phyloP scores from a whole-genome alignment of 2,797 vertebrate genomes.

The Myotis myotis region DNA sequence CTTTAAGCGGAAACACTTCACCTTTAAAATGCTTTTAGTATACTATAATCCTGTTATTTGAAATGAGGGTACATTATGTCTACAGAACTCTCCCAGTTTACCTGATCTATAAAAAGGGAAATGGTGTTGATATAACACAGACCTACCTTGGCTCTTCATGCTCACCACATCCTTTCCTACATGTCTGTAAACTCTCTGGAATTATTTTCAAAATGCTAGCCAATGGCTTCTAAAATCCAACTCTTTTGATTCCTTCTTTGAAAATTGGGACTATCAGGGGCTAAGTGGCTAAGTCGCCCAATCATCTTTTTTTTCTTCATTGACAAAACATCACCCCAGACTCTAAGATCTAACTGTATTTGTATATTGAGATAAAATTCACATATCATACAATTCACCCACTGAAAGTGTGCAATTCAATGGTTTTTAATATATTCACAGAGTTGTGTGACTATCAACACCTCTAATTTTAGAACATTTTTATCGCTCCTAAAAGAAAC shows the following conservation, averaged over 20 bases:
- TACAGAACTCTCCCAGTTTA: not conserved
- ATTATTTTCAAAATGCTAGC: not conserved
- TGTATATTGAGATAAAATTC: not conserved
- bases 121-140: not conserved
- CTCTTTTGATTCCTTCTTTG: not conserved
- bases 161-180: not conserved
- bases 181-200: not conserved
- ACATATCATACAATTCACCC: not conserved
- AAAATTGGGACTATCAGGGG: not conserved
- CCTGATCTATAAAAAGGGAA: not conserved
- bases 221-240: not conserved
- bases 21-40: conserved; percentile 12
- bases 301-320: not conserved
- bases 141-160: not conserved
- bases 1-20: not conserved
- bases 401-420: not conserved
- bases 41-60: not conserved
- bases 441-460: not conserved
- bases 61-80: not conserved
- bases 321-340: not conserved
- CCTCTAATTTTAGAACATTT: not conserved
- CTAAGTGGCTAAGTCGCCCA: not conserved
- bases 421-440: not conserved
- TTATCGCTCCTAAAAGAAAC: not conserved
- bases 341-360: not conserved